Base-by-base conservation (phyloP, 92 coral and sea anemone species). In the Zoanthus sansibaricus region DNA sequence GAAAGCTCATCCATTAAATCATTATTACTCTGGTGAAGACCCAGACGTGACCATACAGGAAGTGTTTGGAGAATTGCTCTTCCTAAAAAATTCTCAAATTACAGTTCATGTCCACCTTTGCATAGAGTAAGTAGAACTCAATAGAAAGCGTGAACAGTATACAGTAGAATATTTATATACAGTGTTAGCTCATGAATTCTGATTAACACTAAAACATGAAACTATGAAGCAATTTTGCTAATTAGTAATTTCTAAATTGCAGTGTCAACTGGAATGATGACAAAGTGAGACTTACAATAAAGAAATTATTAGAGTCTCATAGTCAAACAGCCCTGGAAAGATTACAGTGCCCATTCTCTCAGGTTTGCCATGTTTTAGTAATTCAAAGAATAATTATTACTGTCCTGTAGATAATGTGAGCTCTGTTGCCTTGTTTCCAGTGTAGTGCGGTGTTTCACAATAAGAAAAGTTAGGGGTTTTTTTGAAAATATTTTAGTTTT, bases 201-300 rank as follows among this genome's bases (percentile, higher is more conserved):
- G 87, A 5, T 15, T n/a, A 45, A 10, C 6, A 49, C 9, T 9
- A 25, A 0, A 25, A 25, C 25, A 25, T 25, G 25, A 25, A 25
- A 25, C 25, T 25, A 37, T 37, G 42, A 37, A 37, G 42, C 42
- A 37, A 0, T 37, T 37, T 37, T 37, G 4, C 42, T 37, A 37
- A 37, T 12, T 30, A 20, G 9, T 54, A n/a, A 56, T 85, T 2
- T 49, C 37, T 56, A 44, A 71, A 32, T 6, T 61, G 61, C 82
- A 96, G 99, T 32, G 87, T 93, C 77, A 96, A 93, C 68, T 96
- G 99, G 99, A 94, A 91, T 89, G 99, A 96, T 64, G 96, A 96
- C 37, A 93, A 89, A 84, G 99, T 95, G 17, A 85, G 98, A 49
- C 82, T 88, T 32, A 94, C 96, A 16, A 95, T 96, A 18, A 96